Base-by-base conservation (phyloP, 2,888 invertebrate species). In the Pseudoips prasinana region DNA sequence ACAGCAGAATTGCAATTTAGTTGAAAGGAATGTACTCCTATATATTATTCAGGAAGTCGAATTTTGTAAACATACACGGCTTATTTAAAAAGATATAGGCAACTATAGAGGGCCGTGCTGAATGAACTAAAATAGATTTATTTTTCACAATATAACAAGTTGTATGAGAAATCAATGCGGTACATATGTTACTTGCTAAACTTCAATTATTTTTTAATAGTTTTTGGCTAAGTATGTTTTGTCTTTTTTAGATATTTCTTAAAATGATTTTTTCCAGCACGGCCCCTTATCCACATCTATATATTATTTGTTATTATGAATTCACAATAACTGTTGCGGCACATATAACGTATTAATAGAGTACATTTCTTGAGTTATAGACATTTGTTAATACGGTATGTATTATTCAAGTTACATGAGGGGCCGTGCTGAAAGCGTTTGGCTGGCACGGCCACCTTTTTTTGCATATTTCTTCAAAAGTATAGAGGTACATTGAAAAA, bases 21-120 rank as follows among this genome's bases (percentile, higher is more conserved):
- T 23, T 23, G 23, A 23, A 23, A 23, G 23, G 23, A 23, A 23
- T 23, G 23, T 23, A 23, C 23, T 23, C 23, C 23, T 23, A 23
- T 23, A 23, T 23, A 23, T 23, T 23, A 23, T 23, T 23, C 23
- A 23, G 23, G 23, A 23, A 23, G 23, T 23, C 23, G 23, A 23
- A 23, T 23, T 23, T 23, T 23, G 23, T 23, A 23, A 23, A 23
- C 23, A 23, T 23, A 23, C 23, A 23, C 23, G 23, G 23, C 23
- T 23, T 23, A 23, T 23, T 23, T 23, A 23, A 23, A 23, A 23
- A 23, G 23, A 23, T 23, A 23, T 23, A 23, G 23, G 23, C 23
- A 23, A 23, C 23, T 23, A 23, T 23, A 23, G 23, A 23, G 23
- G 23, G 23, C 23, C 23, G 23, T 23, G 23, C 23, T 23, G 23